Percentiles rank a stretch among this genome's conserved stretches.
phyloP scores from a whole-genome alignment of 2,797 vertebrate genomes.

The Lagodon rhomboides region DNA sequence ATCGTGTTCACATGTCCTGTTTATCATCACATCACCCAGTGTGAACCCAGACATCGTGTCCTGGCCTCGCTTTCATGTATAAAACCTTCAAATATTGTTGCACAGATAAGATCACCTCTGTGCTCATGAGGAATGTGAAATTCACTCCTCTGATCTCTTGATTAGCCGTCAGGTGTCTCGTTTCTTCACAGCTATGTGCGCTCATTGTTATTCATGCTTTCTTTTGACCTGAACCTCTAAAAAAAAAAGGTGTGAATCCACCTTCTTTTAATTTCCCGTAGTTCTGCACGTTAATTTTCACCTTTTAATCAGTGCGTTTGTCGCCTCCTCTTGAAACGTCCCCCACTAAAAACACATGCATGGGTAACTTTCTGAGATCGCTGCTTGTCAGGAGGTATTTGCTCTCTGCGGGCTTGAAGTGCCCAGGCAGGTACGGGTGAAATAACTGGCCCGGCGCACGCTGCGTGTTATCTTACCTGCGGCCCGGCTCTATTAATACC shows the following conservation, averaged over 20 bases:
- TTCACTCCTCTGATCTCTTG: conserved; percentile 47
- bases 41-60: not conserved
- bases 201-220: not conserved
- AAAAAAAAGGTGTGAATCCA: not conserved
- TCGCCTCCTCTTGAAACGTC: not conserved
- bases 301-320: not conserved
- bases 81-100: conserved; percentile 21
- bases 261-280: not conserved
- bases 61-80: conserved; percentile 7
- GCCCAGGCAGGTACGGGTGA: conserved; percentile 30
- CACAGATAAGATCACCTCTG: conserved; percentile 38
- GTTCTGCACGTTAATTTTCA: not conserved
- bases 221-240: not conserved
- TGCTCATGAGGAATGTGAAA: conserved; percentile 62
- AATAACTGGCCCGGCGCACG: conserved; percentile 14
- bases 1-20: too few relatives aligned
- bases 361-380: not conserved
- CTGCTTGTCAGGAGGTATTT: not conserved
- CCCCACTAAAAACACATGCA: not conserved
- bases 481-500: conserved; percentile 53
- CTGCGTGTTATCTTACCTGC: conserved; percentile 55
- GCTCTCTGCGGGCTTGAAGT: conserved; percentile 4
- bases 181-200: not conserved
- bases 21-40: not conserved
- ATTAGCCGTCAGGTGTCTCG: conserved; percentile 16